Evolutionary conservation across 2,888 invertebrate genomes (phyloP).

Genomic region (Omphaloscelis lunosa): DNA sequence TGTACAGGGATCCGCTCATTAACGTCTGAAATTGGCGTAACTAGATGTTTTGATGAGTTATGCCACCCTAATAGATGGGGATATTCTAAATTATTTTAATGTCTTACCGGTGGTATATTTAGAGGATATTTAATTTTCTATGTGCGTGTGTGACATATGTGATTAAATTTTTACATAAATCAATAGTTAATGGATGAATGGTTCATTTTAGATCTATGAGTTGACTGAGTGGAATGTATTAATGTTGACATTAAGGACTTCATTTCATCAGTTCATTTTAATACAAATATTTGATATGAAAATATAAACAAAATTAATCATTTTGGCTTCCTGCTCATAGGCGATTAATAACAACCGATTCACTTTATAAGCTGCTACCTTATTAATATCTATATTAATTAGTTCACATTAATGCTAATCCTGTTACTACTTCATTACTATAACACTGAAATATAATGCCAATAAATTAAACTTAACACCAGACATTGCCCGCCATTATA

Average conservation of each 20-base stretch:
- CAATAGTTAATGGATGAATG: too few relatives aligned
- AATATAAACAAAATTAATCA: constrained; percentile 30
- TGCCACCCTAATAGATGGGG: constrained; percentile 28
- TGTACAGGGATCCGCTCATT: constrained; percentile 57
- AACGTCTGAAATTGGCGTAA: constrained; percentile 61
- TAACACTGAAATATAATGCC: constrained; percentile 67
- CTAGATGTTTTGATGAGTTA: constrained; percentile 50
- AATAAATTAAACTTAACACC: constrained; percentile 74
- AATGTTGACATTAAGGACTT: too few relatives aligned
- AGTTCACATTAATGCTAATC: constrained; percentile 57
- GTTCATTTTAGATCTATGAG: too few relatives aligned
- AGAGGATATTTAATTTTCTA: neutral
- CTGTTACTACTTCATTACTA: constrained; percentile 59
- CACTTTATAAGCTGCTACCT: constrained; percentile 36
- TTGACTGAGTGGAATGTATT: too few relatives aligned
- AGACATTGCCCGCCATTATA: constrained; percentile 69
- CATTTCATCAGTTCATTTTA: neutral
- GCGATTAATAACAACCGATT: constrained; percentile 30
- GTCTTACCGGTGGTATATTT: constrained; percentile 5
- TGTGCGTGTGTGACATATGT: neutral
- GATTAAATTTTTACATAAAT: too few relatives aligned
- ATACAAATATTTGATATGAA: constrained; percentile 8
- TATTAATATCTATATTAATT: constrained; percentile 61
- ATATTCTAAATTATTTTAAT: constrained; percentile 26
- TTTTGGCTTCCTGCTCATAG: constrained; percentile 16